phyloP scores from a whole-genome alignment of 1,140 invertebrate species.

The Psilanteris sp. region DNA sequence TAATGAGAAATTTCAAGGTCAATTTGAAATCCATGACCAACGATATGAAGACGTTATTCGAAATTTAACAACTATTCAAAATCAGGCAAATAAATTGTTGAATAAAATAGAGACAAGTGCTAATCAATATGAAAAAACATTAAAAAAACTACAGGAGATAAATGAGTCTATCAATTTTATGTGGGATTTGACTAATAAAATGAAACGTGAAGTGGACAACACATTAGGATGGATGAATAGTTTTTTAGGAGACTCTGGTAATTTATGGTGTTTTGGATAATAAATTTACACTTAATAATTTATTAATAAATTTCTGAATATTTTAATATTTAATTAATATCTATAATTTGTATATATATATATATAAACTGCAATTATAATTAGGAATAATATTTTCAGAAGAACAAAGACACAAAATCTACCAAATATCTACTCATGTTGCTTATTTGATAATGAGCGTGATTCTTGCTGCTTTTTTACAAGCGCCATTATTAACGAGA shows the following conservation, averaged over 20 bases:
- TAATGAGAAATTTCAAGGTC: conserved; percentile 77
- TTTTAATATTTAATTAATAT: no score
- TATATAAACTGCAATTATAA: no score
- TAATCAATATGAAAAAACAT: conserved; percentile 81
- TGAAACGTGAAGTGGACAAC: conserved; percentile 80
- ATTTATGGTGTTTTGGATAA: background rate
- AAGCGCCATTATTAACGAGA: conserved; percentile 72
- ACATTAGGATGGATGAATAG: conserved; percentile 82
- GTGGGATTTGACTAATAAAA: conserved; percentile 79
- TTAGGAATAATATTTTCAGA: conserved; percentile 64
- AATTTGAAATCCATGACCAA: conserved; percentile 76
- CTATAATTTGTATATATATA: no score
- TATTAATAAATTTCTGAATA: no score
- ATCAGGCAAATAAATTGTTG: conserved; percentile 81
- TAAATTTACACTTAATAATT: no score
- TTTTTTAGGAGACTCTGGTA: conserved; percentile 81
- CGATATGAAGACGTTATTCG: conserved; percentile 82
- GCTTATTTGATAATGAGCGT: conserved; percentile 73
- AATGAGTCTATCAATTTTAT: conserved; percentile 82
- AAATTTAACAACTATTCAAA: conserved; percentile 81
- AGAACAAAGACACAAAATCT: conserved; percentile 71
- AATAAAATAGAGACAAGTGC: conserved; percentile 79
- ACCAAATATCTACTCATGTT: conserved; percentile 65
- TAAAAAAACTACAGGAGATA: conserved; percentile 82
- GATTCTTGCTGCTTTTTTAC: conserved; percentile 75